These are phyloP conservation scores for Pygoscelis adeliae DNA, from an alignment of 2,113 vertebrate genomes.

Conservation along the genomic window DNA sequence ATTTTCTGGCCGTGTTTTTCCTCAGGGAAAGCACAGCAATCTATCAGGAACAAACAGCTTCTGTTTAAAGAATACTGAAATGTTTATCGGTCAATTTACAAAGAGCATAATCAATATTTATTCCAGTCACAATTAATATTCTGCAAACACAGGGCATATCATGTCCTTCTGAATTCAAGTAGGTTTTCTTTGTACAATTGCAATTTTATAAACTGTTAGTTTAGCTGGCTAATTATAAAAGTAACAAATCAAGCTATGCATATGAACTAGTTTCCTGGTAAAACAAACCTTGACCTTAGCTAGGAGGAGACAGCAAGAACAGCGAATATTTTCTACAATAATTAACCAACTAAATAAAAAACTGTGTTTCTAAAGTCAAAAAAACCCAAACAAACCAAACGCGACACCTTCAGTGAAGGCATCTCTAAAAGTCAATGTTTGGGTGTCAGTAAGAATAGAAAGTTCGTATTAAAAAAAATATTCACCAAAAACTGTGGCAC, in stretches of 20 bases:
- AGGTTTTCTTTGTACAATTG: not conserved
- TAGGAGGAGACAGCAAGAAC: not conserved
- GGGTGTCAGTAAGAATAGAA: not conserved
- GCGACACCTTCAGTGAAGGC: not conserved
- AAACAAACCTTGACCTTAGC: not conserved
- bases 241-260: not conserved
- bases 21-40: not conserved
- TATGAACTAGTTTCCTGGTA: not conserved
- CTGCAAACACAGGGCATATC: constrained; percentile 4
- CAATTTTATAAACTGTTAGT: constrained; percentile 1
- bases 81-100: constrained; percentile 26
- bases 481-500: not conserved
- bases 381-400: not conserved
- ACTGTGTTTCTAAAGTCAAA: not conserved
- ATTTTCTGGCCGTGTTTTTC: not conserved
- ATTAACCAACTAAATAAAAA: not conserved
- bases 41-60: not conserved
- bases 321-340: not conserved
- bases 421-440: not conserved
- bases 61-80: constrained; percentile 37
- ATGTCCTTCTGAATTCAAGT: not conserved
- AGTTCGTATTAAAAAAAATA: not conserved
- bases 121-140: constrained; percentile 28
- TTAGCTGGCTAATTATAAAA: not conserved
- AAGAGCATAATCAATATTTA: constrained; percentile 42